These are phyloP conservation scores for Epinephelus lanceolatus DNA, from an alignment of 2,113 vertebrate species.

Conservation along the genomic window DNA sequence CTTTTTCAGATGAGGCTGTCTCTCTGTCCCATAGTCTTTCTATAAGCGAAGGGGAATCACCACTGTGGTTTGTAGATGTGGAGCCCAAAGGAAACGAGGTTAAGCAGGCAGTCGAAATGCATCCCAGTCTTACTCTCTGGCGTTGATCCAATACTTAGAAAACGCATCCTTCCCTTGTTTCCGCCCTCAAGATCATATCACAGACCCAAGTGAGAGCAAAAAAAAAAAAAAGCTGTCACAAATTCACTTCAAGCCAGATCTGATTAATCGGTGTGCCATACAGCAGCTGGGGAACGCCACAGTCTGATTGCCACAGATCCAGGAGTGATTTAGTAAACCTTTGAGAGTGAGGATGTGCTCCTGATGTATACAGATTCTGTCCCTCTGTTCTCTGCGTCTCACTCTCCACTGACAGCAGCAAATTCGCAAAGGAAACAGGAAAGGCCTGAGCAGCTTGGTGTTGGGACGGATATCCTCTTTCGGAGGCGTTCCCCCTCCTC, in stretches of 20 bases:
- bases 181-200: conserved; percentile 48
- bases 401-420: conserved; percentile 69
- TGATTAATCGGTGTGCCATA: neutral
- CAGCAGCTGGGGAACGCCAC: neutral
- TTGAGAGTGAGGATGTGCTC: conserved; percentile 19
- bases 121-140: conserved; percentile 37
- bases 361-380: conserved; percentile 22
- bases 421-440: conserved; percentile 81
- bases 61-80: conserved; percentile 25
- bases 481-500: conserved; percentile 78
- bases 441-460: conserved; percentile 82
- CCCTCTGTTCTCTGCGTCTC: conserved; percentile 32
- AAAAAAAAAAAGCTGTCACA: conserved; percentile 8
- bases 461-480: conserved; percentile 83
- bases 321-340: conserved; percentile 28
- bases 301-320: conserved; percentile 10
- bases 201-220: conserved; percentile 10
- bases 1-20: neutral
- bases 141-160: conserved; percentile 67
- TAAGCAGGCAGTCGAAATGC: conserved; percentile 32
- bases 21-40: neutral
- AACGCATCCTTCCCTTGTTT: conserved; percentile 69
- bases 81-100: conserved; percentile 52
- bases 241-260: conserved; percentile 15
- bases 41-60: conserved; percentile 24